A percentile compares a stretch with the other conserved stretches of the same genome.
These are phyloP conservation scores for Melanotaenia trifasciata DNA, from an alignment of 2,797 vertebrate genomes.

Conservation along the genomic window DNA sequence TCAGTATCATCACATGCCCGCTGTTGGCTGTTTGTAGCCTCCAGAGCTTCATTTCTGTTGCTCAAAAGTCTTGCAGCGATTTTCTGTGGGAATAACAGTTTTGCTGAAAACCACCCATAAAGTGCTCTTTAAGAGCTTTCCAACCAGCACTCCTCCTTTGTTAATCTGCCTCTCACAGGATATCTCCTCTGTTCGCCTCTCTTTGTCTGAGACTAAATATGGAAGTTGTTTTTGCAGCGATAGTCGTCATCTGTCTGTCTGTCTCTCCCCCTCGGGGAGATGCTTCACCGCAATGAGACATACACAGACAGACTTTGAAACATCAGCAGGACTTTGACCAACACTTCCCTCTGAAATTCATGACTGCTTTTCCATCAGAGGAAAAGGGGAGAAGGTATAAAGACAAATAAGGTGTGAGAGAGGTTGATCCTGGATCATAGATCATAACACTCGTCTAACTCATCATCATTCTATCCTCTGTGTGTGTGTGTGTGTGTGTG, in stretches of 20 bases:
- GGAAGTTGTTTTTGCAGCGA: slow-evolving; percentile 70
- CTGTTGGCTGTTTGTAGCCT: neutral
- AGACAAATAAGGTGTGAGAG: neutral
- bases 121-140: neutral
- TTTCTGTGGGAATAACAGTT: neutral
- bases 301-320: slow-evolving; percentile 27
- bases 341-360: slow-evolving; percentile 4
- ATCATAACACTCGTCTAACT: neutral
- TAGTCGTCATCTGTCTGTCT: slow-evolving; percentile 33
- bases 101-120: neutral
- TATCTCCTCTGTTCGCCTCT: slow-evolving; percentile 21
- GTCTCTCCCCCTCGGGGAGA: slow-evolving; percentile 57
- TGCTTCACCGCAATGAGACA: slow-evolving; percentile 34
- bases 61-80: neutral
- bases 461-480: neutral
- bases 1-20: neutral
- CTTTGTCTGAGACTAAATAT: slow-evolving; percentile 79
- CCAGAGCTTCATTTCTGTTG: neutral
- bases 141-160: slow-evolving; percentile 17
- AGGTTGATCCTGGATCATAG: slow-evolving; percentile 3
- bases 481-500: neutral
- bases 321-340: slow-evolving; percentile 23
- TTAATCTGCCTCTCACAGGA: slow-evolving; percentile 27
- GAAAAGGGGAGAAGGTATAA: neutral
- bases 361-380: neutral